Evolutionary conservation across 2,797 vertebrate genomes (phyloP), one percentile per base, ranked within the genome.

Genomic region (Anas bernieri): DNA sequence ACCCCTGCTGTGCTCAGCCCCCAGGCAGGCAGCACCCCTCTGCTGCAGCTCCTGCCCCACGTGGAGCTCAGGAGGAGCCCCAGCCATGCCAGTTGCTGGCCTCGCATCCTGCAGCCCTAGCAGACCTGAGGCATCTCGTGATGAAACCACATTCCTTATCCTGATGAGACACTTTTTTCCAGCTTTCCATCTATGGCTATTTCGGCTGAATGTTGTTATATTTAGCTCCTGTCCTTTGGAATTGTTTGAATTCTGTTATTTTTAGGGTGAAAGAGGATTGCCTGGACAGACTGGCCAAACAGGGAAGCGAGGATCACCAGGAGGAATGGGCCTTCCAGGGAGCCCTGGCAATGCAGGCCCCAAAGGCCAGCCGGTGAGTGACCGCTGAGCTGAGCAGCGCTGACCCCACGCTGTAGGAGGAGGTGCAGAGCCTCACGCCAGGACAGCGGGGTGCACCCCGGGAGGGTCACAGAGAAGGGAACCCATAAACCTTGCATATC

Each of bases 351-450:
- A 98, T 17, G 97, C 66, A 0, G 99, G 99, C 92, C 26, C 97
- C 78, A 99, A 99, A 98, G 99, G 99, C 55, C 99, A 99, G 96
- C 97, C 93, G 95, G 99, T 99, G 30, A 98, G 98, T 97, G 92
- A 48, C 58, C 26, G 3, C 1, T 5, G 56, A 77, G 68, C 18
- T 67, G 70, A 13, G 4, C 62, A 43, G 62, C 39, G 61, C 61
- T 56, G 48, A 13, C 33, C 17, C 33, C 61, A 35, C 55, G 62
- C 54, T 72, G 31, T 45, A 83, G 72, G 46, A 84, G 31, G 74
- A 35, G 30, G 48, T 43, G 64, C 6, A 7, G 64, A 74, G 39
- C 82, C 25, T 2, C 46, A 48, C 80, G 11, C 37, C 23, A 21
- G 62, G 35, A 15, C 50, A 88, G 63, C 81, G 77, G 72, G 22